Evolutionary conservation across 2,797 vertebrate genomes (phyloP).

Genomic region (Enteromius trimaculatus): DNA sequence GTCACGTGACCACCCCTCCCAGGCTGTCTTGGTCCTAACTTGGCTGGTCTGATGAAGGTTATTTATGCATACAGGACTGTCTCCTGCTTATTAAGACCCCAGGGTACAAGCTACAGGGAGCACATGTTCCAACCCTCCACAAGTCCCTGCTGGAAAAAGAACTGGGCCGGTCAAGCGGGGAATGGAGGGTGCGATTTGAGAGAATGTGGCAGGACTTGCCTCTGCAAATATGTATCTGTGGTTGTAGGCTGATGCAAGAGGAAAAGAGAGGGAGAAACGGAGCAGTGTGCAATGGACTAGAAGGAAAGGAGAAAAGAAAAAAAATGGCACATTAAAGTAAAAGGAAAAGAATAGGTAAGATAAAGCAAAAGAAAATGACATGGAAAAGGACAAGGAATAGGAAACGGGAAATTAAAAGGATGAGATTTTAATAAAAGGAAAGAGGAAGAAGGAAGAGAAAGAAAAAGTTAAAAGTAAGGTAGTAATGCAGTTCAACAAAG

Average conservation of each 20-base stretch:
- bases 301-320: neutral
- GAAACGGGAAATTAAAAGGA: neutral
- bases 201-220: constrained; percentile 34
- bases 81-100: constrained; percentile 44
- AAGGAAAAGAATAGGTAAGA: neutral
- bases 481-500: too few relatives aligned
- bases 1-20: constrained; percentile 45
- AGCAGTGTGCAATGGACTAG: neutral
- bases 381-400: neutral
- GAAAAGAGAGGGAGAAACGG: neutral
- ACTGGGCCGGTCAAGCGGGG: neutral
- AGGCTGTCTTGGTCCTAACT: constrained; percentile 39
- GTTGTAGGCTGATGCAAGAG: neutral
- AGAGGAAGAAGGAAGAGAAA: neutral
- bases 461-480: neutral
- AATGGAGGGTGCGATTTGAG: neutral
- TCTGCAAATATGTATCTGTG: constrained; percentile 21
- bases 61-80: constrained; percentile 47
- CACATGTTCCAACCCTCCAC: constrained; percentile 21
- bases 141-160: constrained; percentile 1
- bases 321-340: neutral
- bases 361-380: neutral
- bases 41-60: constrained; percentile 52
- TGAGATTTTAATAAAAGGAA: neutral
- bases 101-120: constrained; percentile 40